A percentile compares a stretch with the other conserved stretches of the same genome.
These are phyloP conservation scores for Sanderia malayensis DNA, from an alignment of 30 jellyfish, hydroid and myxozoan genomes.

Conservation along the genomic window DNA sequence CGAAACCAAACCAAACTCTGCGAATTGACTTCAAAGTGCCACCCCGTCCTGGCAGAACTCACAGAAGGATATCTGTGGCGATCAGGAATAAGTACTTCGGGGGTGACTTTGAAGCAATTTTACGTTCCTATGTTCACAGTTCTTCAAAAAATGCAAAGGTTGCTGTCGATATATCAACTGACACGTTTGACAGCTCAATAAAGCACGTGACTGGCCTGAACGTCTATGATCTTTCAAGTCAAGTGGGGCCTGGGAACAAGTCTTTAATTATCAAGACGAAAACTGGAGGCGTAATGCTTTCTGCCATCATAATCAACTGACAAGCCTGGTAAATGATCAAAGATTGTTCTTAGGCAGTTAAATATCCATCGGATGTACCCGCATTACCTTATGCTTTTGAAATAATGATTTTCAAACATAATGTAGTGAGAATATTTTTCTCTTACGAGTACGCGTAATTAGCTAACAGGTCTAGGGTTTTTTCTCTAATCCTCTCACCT, in stretches of 20 bases:
- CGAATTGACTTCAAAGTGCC: slow-evolving; percentile 39
- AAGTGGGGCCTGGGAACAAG: slow-evolving; percentile 57
- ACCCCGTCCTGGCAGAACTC: slow-evolving; percentile 21
- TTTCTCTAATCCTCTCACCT: too few relatives aligned
- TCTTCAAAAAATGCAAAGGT: background rate
- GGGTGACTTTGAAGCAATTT: slow-evolving; percentile 43
- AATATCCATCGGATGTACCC: too few relatives aligned
- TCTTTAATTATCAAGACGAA: slow-evolving; percentile 37
- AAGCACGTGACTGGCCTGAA: slow-evolving; percentile 35
- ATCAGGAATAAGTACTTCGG: slow-evolving; percentile 65
- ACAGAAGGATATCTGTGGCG: slow-evolving; percentile 51
- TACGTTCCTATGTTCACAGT: slow-evolving; percentile 3
- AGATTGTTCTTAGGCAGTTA: too few relatives aligned
- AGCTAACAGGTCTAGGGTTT: too few relatives aligned
- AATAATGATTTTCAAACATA: too few relatives aligned
- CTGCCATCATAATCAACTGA: slow-evolving; percentile 63
- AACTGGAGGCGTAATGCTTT: slow-evolving; percentile 68
- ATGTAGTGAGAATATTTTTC: too few relatives aligned
- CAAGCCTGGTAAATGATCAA: too few relatives aligned
- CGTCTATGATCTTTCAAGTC: slow-evolving; percentile 56
- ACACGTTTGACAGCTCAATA: slow-evolving; percentile 32
- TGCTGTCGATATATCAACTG: slow-evolving; percentile 14
- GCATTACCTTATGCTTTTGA: too few relatives aligned
- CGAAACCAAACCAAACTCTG: slow-evolving; percentile 18
- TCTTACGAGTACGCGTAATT: too few relatives aligned